Evolutionary conservation across 2,113 vertebrate genomes (phyloP).

Genomic region (Mesocricetus auratus): DNA sequence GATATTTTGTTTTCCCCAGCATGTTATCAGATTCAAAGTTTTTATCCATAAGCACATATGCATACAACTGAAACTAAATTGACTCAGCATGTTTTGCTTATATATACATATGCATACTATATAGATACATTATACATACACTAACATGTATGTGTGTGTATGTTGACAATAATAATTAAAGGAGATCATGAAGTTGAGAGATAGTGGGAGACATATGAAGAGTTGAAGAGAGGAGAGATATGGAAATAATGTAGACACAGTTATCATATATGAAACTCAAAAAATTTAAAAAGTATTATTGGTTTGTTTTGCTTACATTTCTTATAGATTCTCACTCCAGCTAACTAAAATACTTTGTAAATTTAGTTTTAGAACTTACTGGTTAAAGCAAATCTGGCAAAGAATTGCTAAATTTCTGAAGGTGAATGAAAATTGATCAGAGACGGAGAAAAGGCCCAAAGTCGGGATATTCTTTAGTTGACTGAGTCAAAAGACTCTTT

Average conservation of each 20-base stretch:
- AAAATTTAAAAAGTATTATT: not conserved
- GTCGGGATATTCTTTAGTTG: conserved; percentile 31
- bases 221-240: not conserved
- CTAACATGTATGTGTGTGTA: not conserved
- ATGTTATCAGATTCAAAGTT: not conserved
- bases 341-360: conserved; percentile 9
- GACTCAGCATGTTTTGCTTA: not conserved
- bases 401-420: conserved; percentile 37
- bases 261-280: not conserved
- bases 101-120: not conserved
- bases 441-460: not conserved
- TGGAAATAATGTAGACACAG: not conserved
- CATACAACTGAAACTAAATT: not conserved
- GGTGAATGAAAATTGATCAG: conserved; percentile 6
- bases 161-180: not conserved
- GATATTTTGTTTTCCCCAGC: not conserved
- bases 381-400: not conserved
- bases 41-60: not conserved
- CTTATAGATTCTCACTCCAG: not conserved
- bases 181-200: not conserved
- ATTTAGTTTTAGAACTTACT: not conserved
- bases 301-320: not conserved
- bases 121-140: not conserved
- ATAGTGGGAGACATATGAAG: not conserved
- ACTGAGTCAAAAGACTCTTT: conserved; percentile 5